Percentiles rank a stretch among this genome's conserved stretches.
Evolutionary conservation across 2,113 vertebrate species (phyloP).

Genomic region (Pundamilia nyererei): DNA sequence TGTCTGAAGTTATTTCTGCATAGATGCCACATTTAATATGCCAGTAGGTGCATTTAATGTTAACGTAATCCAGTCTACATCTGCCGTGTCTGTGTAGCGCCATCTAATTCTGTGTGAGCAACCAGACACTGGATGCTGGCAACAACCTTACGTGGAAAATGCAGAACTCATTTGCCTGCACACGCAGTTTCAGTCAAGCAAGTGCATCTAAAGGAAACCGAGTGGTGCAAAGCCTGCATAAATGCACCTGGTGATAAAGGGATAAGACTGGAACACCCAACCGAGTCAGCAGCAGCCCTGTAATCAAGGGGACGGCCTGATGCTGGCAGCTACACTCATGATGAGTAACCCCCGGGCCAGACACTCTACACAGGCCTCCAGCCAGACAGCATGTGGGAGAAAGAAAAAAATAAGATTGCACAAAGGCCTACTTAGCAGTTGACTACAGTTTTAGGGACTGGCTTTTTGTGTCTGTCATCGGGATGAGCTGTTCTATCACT

Average conservation of each 20-base stretch:
- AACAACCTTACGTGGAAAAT: neutral
- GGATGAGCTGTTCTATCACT: slow-evolving; percentile 53
- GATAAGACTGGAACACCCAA: slow-evolving; percentile 24
- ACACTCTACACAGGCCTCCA: slow-evolving; percentile 34
- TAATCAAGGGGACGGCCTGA: slow-evolving; percentile 33
- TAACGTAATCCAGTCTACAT: neutral
- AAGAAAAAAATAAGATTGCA: slow-evolving; percentile 16
- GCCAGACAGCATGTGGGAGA: slow-evolving; percentile 8
- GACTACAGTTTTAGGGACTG: slow-evolving; percentile 27
- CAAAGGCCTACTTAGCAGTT: slow-evolving; percentile 44
- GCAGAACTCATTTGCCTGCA: neutral
- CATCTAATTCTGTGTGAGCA: neutral
- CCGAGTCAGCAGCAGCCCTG: slow-evolving; percentile 15
- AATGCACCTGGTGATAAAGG: slow-evolving; percentile 31
- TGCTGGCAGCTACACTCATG: slow-evolving; percentile 16
- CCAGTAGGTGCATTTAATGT: neutral
- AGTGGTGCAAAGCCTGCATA: neutral
- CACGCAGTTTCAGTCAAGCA: neutral
- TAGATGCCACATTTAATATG: neutral
- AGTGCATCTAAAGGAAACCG: neutral
- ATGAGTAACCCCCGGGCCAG: slow-evolving; percentile 58
- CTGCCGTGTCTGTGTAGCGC: neutral
- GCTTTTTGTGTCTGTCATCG: slow-evolving; percentile 53
- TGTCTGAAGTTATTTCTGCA: neutral
- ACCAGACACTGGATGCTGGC: neutral